Base-by-base conservation (phyloP, 2,888 invertebrate species). In the Eubasilissa splendida region DNA sequence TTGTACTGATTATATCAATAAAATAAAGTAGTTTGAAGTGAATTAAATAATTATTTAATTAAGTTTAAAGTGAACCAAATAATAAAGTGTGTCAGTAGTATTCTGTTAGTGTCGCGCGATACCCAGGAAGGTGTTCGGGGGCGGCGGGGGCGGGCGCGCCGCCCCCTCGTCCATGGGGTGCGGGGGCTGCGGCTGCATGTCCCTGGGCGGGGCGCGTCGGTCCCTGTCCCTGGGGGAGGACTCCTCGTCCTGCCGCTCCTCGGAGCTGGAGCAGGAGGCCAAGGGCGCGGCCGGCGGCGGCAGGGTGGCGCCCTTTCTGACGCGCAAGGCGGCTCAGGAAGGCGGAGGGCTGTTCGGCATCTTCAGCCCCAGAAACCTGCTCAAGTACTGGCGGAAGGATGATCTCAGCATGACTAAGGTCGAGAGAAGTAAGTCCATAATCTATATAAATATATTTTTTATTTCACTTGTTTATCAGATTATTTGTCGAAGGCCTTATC, bases 371-470 rank as follows among this genome's bases (percentile, higher is more conserved):
- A 88, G 91, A 87, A 90, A 88, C 84, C 92, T 94, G 86, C 90
- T 94, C 84, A 92, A 91, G 85, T 93, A 93, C 85, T 94, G 94
- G 91, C 91, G 93, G 82, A 92, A 93, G 84, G 92, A 93, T 84
- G 93, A 94, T 84, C 92, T 93, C 87, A 94, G 94, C 88, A 95
- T 95, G 94, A 94, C 94, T 33, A 94, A 94, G 87, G 93, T 94
- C 80, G 95, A 95, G 88, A 91, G 94, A 90, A 94, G 95, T 95
- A 88, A 94, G 93, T 60, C 2, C 31, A 10, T 11, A 31, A 42
- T 50, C n/a, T 42, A 12, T 50, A 5, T 50, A n/a, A 4, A 42
- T 42, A 42, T 42, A 63, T 10, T 54, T 73, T 73, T 54, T 42
- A 4, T 68, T 42, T 63, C 4, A 63, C 11, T 14, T 5, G 31